phyloP scores from a whole-genome alignment of 2,888 invertebrate species.

The Lathronympha strigana region DNA sequence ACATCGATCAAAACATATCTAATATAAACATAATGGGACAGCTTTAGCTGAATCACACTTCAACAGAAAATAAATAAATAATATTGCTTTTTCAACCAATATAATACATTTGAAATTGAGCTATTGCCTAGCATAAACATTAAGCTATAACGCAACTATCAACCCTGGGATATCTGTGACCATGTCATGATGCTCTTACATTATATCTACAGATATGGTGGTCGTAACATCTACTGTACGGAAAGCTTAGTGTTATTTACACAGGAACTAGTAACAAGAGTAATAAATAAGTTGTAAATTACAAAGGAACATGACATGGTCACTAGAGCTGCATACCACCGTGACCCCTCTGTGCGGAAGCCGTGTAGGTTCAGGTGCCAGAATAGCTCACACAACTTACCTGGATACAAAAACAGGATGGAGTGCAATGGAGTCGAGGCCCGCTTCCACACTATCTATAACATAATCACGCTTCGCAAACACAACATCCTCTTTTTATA shows the following conservation, averaged over 20 bases:
- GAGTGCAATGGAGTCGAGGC: slow-evolving; percentile 48
- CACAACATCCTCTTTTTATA: slow-evolving; percentile 44
- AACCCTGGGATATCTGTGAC: slow-evolving; percentile 80
- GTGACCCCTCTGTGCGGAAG: slow-evolving; percentile 72
- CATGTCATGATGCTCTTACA: slow-evolving; percentile 65
- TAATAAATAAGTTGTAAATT: slow-evolving; percentile 47
- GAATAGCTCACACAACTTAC: slow-evolving; percentile 66
- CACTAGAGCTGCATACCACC: slow-evolving; percentile 79
- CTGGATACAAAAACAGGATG: slow-evolving; percentile 54
- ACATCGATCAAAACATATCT: slow-evolving; percentile 69
- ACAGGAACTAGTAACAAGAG: slow-evolving; percentile 57
- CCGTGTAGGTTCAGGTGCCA: slow-evolving; percentile 69
- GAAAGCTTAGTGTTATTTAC: slow-evolving; percentile 67
- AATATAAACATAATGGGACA: slow-evolving; percentile 68
- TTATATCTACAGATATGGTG: slow-evolving; percentile 52
- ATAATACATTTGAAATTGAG: slow-evolving; percentile 73
- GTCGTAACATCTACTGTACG: slow-evolving; percentile 49
- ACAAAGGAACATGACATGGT: slow-evolving; percentile 71
- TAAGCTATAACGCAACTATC: slow-evolving; percentile 59
- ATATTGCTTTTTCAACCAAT: slow-evolving; percentile 67
- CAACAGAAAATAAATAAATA: slow-evolving; percentile 71
- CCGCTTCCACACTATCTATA: slow-evolving; percentile 29
- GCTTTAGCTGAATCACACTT: slow-evolving; percentile 76
- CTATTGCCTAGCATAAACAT: slow-evolving; percentile 70
- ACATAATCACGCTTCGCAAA: slow-evolving; percentile 34